Conservation (phyloP, 2,113 vertebrate species). For the Cololabis saira region DNA sequence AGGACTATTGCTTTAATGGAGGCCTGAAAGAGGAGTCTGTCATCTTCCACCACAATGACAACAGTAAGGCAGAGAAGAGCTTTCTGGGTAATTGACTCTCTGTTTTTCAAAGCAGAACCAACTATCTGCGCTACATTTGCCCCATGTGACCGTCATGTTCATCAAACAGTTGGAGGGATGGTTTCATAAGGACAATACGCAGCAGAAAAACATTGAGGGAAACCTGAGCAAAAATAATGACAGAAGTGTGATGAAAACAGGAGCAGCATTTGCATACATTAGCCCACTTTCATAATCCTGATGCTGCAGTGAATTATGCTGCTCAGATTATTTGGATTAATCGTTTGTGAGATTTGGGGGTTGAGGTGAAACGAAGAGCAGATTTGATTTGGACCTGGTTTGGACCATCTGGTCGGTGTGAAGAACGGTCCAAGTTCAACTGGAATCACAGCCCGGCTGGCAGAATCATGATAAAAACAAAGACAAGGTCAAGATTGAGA, state of each 20-base stretch:
- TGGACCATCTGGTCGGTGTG: conserved; percentile 55
- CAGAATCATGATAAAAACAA: not conserved
- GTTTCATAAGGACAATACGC: not conserved
- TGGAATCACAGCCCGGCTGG: too few relatives aligned
- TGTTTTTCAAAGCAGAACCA: conserved; percentile 16
- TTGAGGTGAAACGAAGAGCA: conserved; percentile 3
- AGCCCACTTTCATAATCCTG: conserved; percentile 69
- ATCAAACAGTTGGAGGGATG: not conserved
- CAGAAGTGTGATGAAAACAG: too few relatives aligned
- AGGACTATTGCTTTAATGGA: conserved; percentile 65
- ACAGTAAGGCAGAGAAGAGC: conserved; percentile 33
- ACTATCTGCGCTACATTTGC: not conserved
- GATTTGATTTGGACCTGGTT: conserved; percentile 36
- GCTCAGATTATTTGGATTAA: conserved; percentile 58
- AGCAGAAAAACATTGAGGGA: not conserved
- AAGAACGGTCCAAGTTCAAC: too few relatives aligned
- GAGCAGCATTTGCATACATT: conserved; percentile 48
- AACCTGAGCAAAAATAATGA: too few relatives aligned
- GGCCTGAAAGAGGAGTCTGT: conserved; percentile 71
- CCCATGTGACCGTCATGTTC: not conserved
- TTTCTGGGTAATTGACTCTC: conserved; percentile 64
- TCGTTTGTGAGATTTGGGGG: not conserved
- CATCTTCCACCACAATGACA: conserved; percentile 60
- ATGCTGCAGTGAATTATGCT: conserved; percentile 23
- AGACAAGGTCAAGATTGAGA: not conserved